Evolutionary conservation across 2,888 invertebrate species (phyloP), one percentile per base, ranked within the genome.

Genomic region (Coleophora deauratella): DNA sequence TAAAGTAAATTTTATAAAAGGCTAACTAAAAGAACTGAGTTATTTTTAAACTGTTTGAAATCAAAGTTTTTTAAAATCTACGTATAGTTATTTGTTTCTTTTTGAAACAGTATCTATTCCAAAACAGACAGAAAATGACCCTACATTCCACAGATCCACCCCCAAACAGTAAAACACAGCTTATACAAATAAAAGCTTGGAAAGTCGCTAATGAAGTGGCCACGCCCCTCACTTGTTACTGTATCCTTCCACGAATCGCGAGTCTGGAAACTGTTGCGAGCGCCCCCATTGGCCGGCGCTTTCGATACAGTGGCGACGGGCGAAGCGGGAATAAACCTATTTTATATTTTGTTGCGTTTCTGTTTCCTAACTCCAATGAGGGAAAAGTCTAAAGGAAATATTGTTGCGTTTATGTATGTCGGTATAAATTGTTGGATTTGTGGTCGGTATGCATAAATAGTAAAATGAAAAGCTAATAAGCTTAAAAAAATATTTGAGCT

Each of bases 201-300:
- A 21, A 21, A 21, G 21, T 21, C 6, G 21, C 40, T 62, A 63
- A 66, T 62, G 62, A 62, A 58, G 58, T 51, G 51, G 43, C 50
- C 48, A 54, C 52, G 55, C 55, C 52, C 51, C 38, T 48, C 40
- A 39, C 42, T 21, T 34, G 57, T 44, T 45, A 56, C 60, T 50
- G 51, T 52, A 45, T 42, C 46, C 47, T 46, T 14, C 43, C 35
- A 42, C 67, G 62, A 69, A 70, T 72, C 52, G 54, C 41, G 33
- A 36, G 40, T 49, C 44, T 55, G 28, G 55, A 35, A 44, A 58
- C 58, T 43, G 58, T 58, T 46, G 47, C 58, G 30, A n/a, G 45
- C 38, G 40, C 14, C 31, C 35, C 50, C 36, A 61, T 61, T 61
- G 61, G 62, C 32, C 21, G 47, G 21, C 12, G 37, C 21, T 27